Percentiles rank a stretch among this genome's conserved stretches.
These are phyloP conservation scores for Cheirogaleus major DNA, from an alignment of 2,797 vertebrate species.

Conservation along the genomic window DNA sequence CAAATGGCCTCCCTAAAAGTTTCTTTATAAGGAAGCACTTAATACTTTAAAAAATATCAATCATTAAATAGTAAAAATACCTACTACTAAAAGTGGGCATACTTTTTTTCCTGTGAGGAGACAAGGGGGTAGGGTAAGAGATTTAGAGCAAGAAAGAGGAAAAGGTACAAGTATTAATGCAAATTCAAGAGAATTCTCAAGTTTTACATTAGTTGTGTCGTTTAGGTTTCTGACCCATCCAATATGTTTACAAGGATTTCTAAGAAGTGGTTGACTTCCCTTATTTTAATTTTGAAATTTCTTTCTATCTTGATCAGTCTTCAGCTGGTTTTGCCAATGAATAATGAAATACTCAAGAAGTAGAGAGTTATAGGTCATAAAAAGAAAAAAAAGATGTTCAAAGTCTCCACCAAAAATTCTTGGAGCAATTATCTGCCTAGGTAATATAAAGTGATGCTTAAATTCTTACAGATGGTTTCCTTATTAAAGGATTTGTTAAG, in stretches of 20 bases:
- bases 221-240: neutral
- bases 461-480: neutral
- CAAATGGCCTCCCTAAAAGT: neutral
- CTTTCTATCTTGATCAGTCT: neutral
- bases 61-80: neutral
- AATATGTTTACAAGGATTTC: neutral
- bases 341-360: neutral
- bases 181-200: neutral
- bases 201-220: neutral
- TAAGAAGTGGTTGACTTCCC: neutral
- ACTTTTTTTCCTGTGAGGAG: neutral
- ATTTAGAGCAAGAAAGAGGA: neutral
- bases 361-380: neutral
- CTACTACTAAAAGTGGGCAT: neutral
- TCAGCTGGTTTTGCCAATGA: neutral
- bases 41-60: neutral
- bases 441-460: neutral
- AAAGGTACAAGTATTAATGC: neutral
- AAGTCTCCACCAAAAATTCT: neutral
- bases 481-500: neutral
- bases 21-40: conserved; percentile 6
- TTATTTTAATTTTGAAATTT: neutral
- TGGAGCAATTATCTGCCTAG: neutral
- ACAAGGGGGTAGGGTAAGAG: neutral
- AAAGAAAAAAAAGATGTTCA: neutral